Percentiles rank a stretch among this genome's conserved stretches.
Conservation (phyloP, 2,113 vertebrate genomes). For the Gadus macrocephalus region DNA sequence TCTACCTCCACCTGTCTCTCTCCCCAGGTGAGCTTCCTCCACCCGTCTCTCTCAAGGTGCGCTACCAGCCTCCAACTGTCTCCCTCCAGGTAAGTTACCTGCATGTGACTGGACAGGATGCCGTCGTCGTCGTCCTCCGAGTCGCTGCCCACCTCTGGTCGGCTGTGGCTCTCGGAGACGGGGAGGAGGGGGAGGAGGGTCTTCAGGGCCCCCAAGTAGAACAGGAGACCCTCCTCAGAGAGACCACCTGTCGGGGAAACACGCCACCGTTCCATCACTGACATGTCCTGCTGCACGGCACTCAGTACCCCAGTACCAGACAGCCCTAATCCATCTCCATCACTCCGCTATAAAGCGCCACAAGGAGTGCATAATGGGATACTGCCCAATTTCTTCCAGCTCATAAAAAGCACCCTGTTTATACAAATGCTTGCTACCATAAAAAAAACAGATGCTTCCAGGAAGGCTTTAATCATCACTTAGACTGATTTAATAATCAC, state of each 20-base stretch:
- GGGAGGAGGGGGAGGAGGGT: slow-evolving; percentile 85
- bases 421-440: background rate
- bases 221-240: slow-evolving; percentile 89
- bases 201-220: slow-evolving; percentile 87
- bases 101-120: slow-evolving; percentile 63
- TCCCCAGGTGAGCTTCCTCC: no score
- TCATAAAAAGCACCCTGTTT: background rate
- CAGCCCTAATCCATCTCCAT: background rate
- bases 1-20: no score
- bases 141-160: slow-evolving; percentile 82
- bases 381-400: background rate
- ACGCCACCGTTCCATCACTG: background rate
- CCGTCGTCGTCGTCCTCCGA: slow-evolving; percentile 89
- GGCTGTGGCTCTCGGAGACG: slow-evolving; percentile 71
- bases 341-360: slow-evolving; percentile 15
- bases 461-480: no score
- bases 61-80: no score
- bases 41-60: no score
- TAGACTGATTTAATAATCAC: no score
- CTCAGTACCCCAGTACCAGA: background rate
- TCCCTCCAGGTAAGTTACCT: slow-evolving; percentile 55
- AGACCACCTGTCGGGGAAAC: slow-evolving; percentile 72
- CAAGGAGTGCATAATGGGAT: background rate
- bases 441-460: no score
- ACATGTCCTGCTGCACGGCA: slow-evolving; percentile 21